Conservation (phyloP, 2,113 vertebrate species). For the Mormoops blainvillei region DNA sequence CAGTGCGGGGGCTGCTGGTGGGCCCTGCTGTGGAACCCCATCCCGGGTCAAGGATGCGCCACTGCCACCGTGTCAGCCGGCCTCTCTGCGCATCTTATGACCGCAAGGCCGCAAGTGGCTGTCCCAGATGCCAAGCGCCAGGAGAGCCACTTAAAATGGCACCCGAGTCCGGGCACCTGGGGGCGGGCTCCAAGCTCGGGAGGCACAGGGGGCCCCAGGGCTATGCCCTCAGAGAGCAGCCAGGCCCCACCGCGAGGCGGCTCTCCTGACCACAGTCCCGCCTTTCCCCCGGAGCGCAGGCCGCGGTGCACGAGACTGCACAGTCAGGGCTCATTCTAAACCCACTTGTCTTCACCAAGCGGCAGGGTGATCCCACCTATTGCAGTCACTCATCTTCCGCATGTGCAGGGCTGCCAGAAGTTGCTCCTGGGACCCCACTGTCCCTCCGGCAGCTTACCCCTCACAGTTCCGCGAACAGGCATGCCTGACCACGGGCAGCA, state of each 20-base stretch:
- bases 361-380: not conserved
- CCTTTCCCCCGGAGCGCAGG: no score
- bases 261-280: not conserved
- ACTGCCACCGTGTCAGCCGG: accelerated
- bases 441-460: not conserved
- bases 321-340: not conserved
- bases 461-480: not conserved
- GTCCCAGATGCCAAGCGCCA: not conserved
- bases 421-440: accelerated
- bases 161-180: no score
- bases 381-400: accelerated
- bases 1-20: not conserved
- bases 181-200: accelerated
- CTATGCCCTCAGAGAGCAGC: not conserved
- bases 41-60: not conserved
- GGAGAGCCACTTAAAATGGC: not conserved
- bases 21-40: not conserved
- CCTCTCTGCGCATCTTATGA: not conserved
- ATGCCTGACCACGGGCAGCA: not conserved
- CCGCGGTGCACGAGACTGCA: accelerated
- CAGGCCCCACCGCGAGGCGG: not conserved
- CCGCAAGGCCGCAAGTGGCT: no score
- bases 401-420: no score
- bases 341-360: not conserved
- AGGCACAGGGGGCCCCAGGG: no score